Evolutionary conservation across 2,113 vertebrate genomes (phyloP), one percentile per base, ranked within the genome.

Genomic region (Ranitomeya imitator): DNA sequence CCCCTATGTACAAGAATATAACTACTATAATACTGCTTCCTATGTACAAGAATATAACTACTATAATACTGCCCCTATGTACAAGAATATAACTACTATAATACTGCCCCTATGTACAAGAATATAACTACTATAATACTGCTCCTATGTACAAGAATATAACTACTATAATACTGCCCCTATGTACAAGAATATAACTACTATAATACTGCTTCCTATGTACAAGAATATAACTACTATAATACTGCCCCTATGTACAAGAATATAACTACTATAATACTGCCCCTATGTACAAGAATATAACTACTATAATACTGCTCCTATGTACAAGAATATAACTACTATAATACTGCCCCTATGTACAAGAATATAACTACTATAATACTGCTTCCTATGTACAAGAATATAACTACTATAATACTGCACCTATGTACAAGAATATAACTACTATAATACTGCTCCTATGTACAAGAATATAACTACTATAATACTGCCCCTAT

Each of bases 111-210:
- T 69, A 69, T 69, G 21, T 26, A 69, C n/a, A 69, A 26, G 65
- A 69, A 69, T 69, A 69, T 69, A 69, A 69, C 65, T 69, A 26
- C 65, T 69, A 69, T 69, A 69, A 69, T 69, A 69, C n/a, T 61
- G 60, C 60, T 31, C 60, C 60, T 19, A 61, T 61, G 16, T 19
- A 61, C 60, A 61, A 61, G 65, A 69, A 69, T 69, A 69, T 69
- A 69, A 69, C n/a, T 26, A 69, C n/a, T 26, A 69, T 69, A 69
- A 69, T 69, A 69, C 65, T 69, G n/a, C 69, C n/a, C 69, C 69
- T 31, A 71, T 71, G n/a, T 71, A 37, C 69, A 71, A 31, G 23
- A 71, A 71, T 71, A 71, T 71, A 71, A 71, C 69, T 71, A 71
- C 69, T 71, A 31, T 71, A 71, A 71, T 71, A 71, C 69, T 71